Conservation (phyloP, 2,888 invertebrate genomes). For the Cheilosia scutellata region DNA sequence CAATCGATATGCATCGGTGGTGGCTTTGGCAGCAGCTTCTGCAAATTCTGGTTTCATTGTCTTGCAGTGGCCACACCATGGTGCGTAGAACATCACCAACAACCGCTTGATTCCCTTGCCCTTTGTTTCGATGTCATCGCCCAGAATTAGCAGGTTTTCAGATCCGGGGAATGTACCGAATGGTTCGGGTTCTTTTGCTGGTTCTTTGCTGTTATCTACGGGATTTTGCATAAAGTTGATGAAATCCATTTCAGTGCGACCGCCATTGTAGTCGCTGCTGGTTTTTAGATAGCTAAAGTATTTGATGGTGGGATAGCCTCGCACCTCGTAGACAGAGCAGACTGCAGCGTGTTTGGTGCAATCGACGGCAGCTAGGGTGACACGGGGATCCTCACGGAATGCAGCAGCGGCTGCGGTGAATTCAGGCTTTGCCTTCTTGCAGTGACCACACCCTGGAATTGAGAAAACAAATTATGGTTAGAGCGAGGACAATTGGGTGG, state of each 20-base stretch:
- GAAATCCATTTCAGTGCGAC: constrained; percentile 87
- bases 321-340: constrained; percentile 89
- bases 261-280: constrained; percentile 89
- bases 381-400: constrained; percentile 91
- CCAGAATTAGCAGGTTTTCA: constrained; percentile 84
- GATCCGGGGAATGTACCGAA: constrained; percentile 84
- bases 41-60: constrained; percentile 88
- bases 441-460: constrained; percentile 94
- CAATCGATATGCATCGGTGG: constrained; percentile 81
- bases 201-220: constrained; percentile 48
- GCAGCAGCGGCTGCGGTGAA: constrained; percentile 88
- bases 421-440: constrained; percentile 94
- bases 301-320: constrained; percentile 94
- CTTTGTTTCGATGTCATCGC: constrained; percentile 88
- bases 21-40: constrained; percentile 83
- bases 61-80: constrained; percentile 91
- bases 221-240: constrained; percentile 80
- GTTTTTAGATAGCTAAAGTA: constrained; percentile 92
- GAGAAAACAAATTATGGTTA: neutral
- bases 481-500: no score
- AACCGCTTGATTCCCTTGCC: constrained; percentile 92
- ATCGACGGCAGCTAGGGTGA: constrained; percentile 93
- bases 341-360: constrained; percentile 88
- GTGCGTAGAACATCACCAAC: constrained; percentile 94
- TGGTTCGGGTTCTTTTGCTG: constrained; percentile 77